Evolutionary conservation across 2,113 vertebrate genomes (phyloP).

Genomic region (Solea solea): DNA sequence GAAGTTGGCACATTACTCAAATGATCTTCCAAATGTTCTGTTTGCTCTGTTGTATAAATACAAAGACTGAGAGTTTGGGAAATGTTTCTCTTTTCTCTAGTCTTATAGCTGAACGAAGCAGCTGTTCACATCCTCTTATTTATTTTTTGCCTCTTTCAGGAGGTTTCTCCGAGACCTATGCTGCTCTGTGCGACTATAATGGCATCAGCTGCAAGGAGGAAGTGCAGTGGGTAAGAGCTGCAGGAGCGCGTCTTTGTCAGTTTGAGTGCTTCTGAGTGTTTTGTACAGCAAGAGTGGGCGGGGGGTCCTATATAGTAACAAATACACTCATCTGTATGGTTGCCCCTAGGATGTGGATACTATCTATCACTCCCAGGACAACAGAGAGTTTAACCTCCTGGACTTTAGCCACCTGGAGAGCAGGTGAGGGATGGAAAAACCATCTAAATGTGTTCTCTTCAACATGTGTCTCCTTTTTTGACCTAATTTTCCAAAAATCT

Average conservation of each 20-base stretch:
- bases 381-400: slow-evolving; percentile 88
- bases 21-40: slow-evolving; percentile 61
- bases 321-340: slow-evolving; percentile 52
- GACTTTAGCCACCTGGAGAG: slow-evolving; percentile 91
- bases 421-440: slow-evolving; percentile 75
- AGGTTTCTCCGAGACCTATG: slow-evolving; percentile 86
- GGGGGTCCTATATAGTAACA: slow-evolving; percentile 20
- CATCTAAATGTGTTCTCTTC: not conserved
- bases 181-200: slow-evolving; percentile 90
- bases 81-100: slow-evolving; percentile 31
- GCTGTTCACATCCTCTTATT: slow-evolving; percentile 44
- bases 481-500: not conserved
- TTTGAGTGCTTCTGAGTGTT: slow-evolving; percentile 64
- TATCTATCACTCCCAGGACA: slow-evolving; percentile 91
- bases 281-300: slow-evolving; percentile 27
- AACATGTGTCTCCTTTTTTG: not conserved
- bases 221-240: slow-evolving; percentile 80
- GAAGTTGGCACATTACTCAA: slow-evolving; percentile 41
- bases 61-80: slow-evolving; percentile 53
- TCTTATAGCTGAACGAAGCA: slow-evolving; percentile 50
- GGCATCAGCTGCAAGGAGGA: slow-evolving; percentile 84
- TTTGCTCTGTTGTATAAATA: slow-evolving; percentile 44
- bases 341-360: slow-evolving; percentile 87
- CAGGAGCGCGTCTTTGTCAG: slow-evolving; percentile 58
- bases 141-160: slow-evolving; percentile 71